These are phyloP conservation scores for Tor tambroides DNA, from an alignment of 2,113 vertebrate genomes.

Conservation along the genomic window DNA sequence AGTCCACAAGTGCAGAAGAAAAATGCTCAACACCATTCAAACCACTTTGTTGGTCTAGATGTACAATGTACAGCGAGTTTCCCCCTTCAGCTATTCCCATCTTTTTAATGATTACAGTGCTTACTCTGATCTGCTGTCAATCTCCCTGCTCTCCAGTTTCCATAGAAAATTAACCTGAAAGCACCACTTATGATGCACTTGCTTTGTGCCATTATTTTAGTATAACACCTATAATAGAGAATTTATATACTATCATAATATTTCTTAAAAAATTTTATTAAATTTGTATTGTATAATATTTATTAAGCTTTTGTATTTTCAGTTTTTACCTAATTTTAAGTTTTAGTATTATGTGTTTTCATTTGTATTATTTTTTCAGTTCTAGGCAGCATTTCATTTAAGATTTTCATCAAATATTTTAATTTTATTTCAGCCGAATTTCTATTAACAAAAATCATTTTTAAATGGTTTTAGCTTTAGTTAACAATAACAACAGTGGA, in stretches of 20 bases:
- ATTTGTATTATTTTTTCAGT: background rate
- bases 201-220: background rate
- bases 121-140: background rate
- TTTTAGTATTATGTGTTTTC: too few relatives aligned
- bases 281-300: too few relatives aligned
- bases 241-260: too few relatives aligned
- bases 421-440: background rate
- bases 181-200: background rate
- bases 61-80: background rate
- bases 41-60: background rate
- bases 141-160: background rate
- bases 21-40: background rate
- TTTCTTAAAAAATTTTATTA: too few relatives aligned
- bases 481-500: background rate
- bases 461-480: background rate
- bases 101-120: background rate
- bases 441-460: background rate
- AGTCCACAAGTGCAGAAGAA: background rate
- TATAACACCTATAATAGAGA: background rate
- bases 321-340: too few relatives aligned
- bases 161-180: background rate
- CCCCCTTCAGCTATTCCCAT: background rate
- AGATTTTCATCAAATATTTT: background rate
- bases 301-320: too few relatives aligned
- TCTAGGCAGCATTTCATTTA: background rate